Conservation (phyloP, 2,113 vertebrate species). For the Tragelaphus scriptus region DNA sequence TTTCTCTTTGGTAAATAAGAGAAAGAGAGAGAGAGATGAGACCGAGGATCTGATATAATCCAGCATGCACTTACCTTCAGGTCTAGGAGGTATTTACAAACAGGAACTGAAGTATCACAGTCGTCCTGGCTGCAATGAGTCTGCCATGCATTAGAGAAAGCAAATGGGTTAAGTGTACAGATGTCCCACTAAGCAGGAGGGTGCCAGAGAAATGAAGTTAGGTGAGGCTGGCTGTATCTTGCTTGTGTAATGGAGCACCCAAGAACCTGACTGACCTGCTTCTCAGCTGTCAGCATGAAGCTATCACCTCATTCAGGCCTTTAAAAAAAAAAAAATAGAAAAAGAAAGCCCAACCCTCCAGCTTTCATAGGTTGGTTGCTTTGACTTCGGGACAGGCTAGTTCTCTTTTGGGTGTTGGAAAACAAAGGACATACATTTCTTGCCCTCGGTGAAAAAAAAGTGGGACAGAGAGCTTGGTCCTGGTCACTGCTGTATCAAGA, state of each 20-base stretch:
- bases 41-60: neutral
- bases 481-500: neutral
- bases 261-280: slow-evolving; percentile 72
- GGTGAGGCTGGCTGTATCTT: slow-evolving; percentile 69
- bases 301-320: slow-evolving; percentile 65
- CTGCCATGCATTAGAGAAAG: neutral
- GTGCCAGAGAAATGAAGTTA: slow-evolving; percentile 16
- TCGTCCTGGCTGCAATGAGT: neutral
- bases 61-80: slow-evolving; percentile 68
- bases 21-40: neutral
- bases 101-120: neutral
- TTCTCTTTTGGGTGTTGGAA: neutral
- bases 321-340: neutral
- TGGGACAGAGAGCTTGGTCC: neutral
- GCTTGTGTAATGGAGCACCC: slow-evolving; percentile 48
- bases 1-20: neutral
- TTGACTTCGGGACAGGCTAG: neutral
- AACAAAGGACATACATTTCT: neutral
- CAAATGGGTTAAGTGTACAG: slow-evolving; percentile 1
- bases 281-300: slow-evolving; percentile 2
- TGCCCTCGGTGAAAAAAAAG: neutral
- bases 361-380: slow-evolving; percentile 46
- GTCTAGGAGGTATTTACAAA: neutral
- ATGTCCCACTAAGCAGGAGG: neutral
- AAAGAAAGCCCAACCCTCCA: slow-evolving; percentile 39